phyloP scores from a whole-genome alignment of 2,888 invertebrate species.

The Himalopsyche kuldschensis region DNA sequence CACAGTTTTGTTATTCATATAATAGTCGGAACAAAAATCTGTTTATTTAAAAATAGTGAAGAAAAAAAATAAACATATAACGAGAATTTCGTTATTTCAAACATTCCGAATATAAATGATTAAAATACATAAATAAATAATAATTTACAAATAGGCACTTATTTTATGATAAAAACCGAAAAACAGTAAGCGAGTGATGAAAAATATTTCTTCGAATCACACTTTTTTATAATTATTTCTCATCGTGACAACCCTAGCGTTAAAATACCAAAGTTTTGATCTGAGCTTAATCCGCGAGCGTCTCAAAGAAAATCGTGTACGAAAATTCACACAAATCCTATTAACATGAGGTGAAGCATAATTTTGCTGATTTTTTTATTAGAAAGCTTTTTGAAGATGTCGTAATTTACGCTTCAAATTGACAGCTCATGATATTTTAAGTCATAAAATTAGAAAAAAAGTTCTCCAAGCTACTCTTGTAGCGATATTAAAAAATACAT shows the following conservation, averaged over 20 bases:
- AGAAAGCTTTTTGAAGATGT: background rate
- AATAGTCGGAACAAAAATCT: too few relatives aligned
- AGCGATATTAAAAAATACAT: background rate
- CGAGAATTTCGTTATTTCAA: too few relatives aligned
- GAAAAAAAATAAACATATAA: too few relatives aligned
- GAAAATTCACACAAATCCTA: background rate
- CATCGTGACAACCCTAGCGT: background rate
- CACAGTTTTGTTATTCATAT: too few relatives aligned
- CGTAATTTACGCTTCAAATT: background rate
- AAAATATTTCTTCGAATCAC: too few relatives aligned
- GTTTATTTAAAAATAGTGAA: too few relatives aligned
- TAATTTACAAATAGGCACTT: too few relatives aligned
- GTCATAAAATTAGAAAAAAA: background rate
- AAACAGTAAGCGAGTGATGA: too few relatives aligned
- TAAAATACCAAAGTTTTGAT: background rate
- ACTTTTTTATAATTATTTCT: too few relatives aligned
- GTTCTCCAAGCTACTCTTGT: background rate
- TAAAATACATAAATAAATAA: too few relatives aligned
- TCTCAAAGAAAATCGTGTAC: background rate
- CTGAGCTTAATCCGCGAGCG: background rate
- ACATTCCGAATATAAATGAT: too few relatives aligned
- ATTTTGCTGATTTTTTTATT: background rate
- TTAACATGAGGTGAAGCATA: background rate
- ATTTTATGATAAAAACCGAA: too few relatives aligned
- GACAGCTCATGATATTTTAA: background rate